Evolutionary conservation across 2,888 invertebrate genomes (phyloP).

Genomic region (Siphlonurus alternatus): DNA sequence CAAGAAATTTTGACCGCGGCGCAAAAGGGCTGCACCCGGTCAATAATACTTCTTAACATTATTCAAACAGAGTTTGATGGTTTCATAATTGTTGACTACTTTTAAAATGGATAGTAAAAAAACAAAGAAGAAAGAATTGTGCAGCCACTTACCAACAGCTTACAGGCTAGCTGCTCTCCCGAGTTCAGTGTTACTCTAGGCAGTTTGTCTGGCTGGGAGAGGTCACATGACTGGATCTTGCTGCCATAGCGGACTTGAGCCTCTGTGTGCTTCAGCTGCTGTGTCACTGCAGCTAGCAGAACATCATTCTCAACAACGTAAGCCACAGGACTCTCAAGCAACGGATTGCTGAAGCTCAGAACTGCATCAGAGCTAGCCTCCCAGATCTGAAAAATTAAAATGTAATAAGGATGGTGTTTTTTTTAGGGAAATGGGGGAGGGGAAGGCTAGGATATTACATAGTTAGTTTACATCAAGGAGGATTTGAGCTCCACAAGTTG

Average conservation of each 20-base stretch:
- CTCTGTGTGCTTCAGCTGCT: slow-evolving; percentile 35
- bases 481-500: neutral
- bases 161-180: neutral
- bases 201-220: slow-evolving; percentile 20
- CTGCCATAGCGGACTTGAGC: slow-evolving; percentile 43
- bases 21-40: no score
- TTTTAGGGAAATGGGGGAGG: slow-evolving; percentile 8
- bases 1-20: no score
- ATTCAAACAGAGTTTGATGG: no score
- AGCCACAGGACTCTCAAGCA: slow-evolving; percentile 55
- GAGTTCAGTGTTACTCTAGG: neutral
- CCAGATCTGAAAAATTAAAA: slow-evolving; percentile 53
- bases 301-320: slow-evolving; percentile 92
- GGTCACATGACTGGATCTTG: slow-evolving; percentile 44
- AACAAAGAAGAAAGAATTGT: no score
- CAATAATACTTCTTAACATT: no score
- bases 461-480: neutral
- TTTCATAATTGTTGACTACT: no score
- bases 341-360: slow-evolving; percentile 67
- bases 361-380: slow-evolving; percentile 79
- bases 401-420: slow-evolving; percentile 8
- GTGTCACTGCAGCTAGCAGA: slow-evolving; percentile 54
- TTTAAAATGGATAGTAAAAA: no score
- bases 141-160: neutral
- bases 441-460: slow-evolving; percentile 7